Conservation (phyloP, 64 coral and sea anemone genomes). For the Montipora cactus region DNA sequence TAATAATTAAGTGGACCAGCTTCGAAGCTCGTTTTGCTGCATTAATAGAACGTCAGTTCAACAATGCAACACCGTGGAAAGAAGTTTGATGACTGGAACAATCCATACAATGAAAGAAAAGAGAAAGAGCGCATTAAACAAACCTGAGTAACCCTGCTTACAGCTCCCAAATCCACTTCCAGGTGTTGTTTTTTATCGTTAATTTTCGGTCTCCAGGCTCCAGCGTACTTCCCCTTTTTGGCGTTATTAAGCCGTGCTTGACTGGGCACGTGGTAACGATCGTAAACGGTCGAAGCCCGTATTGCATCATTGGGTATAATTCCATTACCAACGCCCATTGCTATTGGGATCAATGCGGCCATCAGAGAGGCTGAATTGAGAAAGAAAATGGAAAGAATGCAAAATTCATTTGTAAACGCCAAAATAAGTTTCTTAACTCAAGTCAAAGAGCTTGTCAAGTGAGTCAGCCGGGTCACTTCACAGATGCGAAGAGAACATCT, state of each 20-base stretch:
- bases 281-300: conserved; percentile 64
- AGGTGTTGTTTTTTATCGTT: conserved; percentile 82
- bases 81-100: no score
- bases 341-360: conserved; percentile 65
- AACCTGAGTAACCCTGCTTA: conserved; percentile 73
- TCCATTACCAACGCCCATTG: conserved; percentile 70
- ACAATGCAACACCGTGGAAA: no score
- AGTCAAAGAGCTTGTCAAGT: no score
- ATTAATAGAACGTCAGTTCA: no score
- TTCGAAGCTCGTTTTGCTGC: no score
- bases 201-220: conserved; percentile 80
- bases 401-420: background rate
- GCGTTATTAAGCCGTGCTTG: conserved; percentile 82
- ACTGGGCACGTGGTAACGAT: conserved; percentile 77
- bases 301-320: conserved; percentile 67
- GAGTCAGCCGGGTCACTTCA: no score
- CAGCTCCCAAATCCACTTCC: conserved; percentile 74
- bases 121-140: background rate
- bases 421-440: background rate
- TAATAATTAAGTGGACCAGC: no score
- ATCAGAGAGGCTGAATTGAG: conserved; percentile 68
- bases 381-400: background rate
- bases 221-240: conserved; percentile 62
- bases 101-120: no score
- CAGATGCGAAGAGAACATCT: no score